Evolutionary conservation across 2,888 invertebrate genomes (phyloP), one percentile per base, ranked within the genome.

Genomic region (Ctenicera cuprea): DNA sequence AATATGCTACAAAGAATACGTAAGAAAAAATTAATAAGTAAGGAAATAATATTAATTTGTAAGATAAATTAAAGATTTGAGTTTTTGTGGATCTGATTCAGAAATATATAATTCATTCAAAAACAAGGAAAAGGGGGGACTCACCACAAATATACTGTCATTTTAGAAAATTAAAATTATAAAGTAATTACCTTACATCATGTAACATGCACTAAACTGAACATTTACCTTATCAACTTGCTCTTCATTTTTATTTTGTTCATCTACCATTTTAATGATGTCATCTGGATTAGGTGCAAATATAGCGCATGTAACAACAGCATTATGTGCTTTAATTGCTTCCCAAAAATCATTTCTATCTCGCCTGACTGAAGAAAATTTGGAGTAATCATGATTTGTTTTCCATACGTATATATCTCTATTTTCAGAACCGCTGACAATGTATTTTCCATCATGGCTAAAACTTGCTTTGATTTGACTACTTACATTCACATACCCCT

Each of bases 271-370:
- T 78, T 92, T 90, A 59, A 97, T 94, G 83, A 98, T 94, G 74
- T 94, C 93, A 80, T 97, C 95, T 0, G 99, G 98, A 88, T 97
- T 96, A 0, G 99, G 99, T 57, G 98, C 97, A 88, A 99, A 99
- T 77, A 98, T 95, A 1, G 99, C 98, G 83, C 97, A 97, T 0
- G 98, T 99, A 4, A 99, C 99, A 18, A 97, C 94, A 0, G 97
- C 97, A 86, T 95, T 96, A 85, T 98, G 98, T 5, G 97, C 98
- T 89, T 95, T 96, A 76, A 97, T 94, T 0, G 97, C 97, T 85
- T 99, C 98, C 97, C 98, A 99, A 87, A 96, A 98, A 85, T 97
- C 96, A 85, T 99, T 99, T 52, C 98, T 89, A 86, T 99, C 99
- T 57, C 98, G 90, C 62, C 99, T 89, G 65, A 93, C 93, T 14